These are phyloP conservation scores for Sebastes itinus DNA, from an alignment of 2,797 vertebrate species.

Conservation along the genomic window DNA sequence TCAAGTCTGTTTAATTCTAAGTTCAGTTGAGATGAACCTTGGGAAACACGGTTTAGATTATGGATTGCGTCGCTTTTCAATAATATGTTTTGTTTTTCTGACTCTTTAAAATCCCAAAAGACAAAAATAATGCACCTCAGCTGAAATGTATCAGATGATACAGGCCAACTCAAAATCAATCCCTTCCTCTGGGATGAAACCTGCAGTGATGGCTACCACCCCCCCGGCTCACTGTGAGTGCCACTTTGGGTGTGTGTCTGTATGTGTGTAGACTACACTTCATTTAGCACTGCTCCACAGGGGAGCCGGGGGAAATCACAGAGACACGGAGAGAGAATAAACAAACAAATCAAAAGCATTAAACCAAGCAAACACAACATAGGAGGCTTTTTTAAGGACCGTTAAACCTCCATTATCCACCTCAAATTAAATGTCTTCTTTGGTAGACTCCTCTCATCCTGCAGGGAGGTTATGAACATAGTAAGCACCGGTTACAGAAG, in stretches of 20 bases:
- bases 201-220: conserved; percentile 48
- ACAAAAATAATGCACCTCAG: conserved; percentile 34
- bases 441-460: conserved; percentile 41
- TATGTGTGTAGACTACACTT: conserved; percentile 57
- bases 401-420: conserved; percentile 75
- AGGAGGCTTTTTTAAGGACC: conserved; percentile 61
- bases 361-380: conserved; percentile 70
- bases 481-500: conserved; percentile 38
- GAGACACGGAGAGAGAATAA: conserved; percentile 72
- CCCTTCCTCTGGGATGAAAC: conserved; percentile 51
- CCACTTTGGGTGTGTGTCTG: conserved; percentile 29
- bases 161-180: conserved; percentile 46
- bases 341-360: conserved; percentile 84
- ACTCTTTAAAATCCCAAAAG: conserved; percentile 3
- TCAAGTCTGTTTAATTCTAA: neutral
- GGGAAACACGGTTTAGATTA: neutral
- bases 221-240: conserved; percentile 19
- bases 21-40: neutral
- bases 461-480: conserved; percentile 15
- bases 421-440: conserved; percentile 72
- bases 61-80: neutral
- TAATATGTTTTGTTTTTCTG: neutral
- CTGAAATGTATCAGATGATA: conserved; percentile 48
- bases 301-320: conserved; percentile 70
- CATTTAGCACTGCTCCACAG: conserved; percentile 75